These are phyloP conservation scores for Drosophila tropicalis DNA, from an alignment of 1,140 invertebrate species.

Conservation along the genomic window DNA sequence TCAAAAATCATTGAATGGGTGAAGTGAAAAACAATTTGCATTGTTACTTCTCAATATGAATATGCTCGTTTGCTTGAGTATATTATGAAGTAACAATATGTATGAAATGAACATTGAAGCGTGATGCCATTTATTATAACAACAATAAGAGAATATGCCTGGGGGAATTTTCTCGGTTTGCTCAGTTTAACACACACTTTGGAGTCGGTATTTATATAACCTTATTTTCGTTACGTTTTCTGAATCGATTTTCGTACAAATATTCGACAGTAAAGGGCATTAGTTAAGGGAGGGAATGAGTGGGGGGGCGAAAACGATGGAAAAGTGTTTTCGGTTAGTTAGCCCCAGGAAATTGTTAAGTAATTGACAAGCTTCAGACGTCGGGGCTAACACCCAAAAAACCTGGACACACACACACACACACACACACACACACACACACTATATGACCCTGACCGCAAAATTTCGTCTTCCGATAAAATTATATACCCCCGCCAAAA, in stretches of 20 bases:
- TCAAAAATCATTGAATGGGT: too few species aligned
- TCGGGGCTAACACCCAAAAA: background rate
- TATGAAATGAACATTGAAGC: slow-evolving; percentile 12
- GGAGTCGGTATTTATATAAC: slow-evolving; percentile 13
- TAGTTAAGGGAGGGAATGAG: background rate
- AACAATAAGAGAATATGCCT: slow-evolving; percentile 46
- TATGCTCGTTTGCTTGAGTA: background rate
- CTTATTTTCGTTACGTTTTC: slow-evolving; percentile 23
- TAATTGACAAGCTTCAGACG: slow-evolving; percentile 55
- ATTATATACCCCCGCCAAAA: background rate
- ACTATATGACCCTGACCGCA: slow-evolving; percentile 50
- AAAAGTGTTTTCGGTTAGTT: slow-evolving; percentile 21
- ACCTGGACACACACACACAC: too few species aligned
- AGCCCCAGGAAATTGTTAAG: slow-evolving; percentile 46
- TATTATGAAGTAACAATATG: slow-evolving; percentile 9
- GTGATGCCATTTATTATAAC: slow-evolving; percentile 57
- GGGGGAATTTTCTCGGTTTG: slow-evolving; percentile 28
- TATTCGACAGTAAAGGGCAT: background rate
- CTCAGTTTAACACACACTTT: slow-evolving; percentile 53
- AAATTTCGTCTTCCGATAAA: slow-evolving; percentile 12
- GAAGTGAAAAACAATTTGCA: too few species aligned
- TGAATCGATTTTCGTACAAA: slow-evolving; percentile 20
- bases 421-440: background rate
- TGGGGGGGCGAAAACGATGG: background rate
- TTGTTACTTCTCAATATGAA: background rate